These are phyloP conservation scores for Channa argus DNA, from an alignment of 2,113 vertebrate species.

Conservation along the genomic window DNA sequence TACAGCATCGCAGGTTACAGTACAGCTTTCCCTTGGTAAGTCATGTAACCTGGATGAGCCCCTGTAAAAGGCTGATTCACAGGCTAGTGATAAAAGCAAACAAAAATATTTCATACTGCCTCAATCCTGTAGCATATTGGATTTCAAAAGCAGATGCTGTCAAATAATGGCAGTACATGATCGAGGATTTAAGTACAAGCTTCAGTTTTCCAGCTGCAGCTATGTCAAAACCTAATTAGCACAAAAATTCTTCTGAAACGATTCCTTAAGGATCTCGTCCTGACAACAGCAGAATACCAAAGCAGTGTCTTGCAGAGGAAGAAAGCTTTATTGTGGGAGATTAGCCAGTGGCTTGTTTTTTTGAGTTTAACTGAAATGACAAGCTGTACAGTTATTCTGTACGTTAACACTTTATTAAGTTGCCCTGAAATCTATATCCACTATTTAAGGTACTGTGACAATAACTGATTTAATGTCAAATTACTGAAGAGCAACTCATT, in stretches of 20 bases:
- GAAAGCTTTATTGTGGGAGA: constrained; percentile 28
- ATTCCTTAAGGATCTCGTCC: constrained; percentile 26
- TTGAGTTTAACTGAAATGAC: constrained; percentile 13
- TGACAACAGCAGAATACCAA: constrained; percentile 35
- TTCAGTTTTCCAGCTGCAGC: constrained; percentile 45
- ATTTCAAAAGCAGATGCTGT: constrained; percentile 71
- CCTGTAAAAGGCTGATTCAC: constrained; percentile 18
- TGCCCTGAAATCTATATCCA: constrained; percentile 58
- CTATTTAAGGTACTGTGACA: constrained; percentile 37
- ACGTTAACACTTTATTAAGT: constrained; percentile 44
- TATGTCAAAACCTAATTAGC: constrained; percentile 35
- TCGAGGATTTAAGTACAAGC: constrained; percentile 39
- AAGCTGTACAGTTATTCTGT: constrained; percentile 30
- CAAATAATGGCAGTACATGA: constrained; percentile 53
- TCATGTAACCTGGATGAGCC: constrained; percentile 26
- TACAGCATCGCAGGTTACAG: constrained; percentile 46
- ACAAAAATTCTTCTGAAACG: constrained; percentile 34
- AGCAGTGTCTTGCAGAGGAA: constrained; percentile 20
- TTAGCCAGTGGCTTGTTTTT: constrained; percentile 28
- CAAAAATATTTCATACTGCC: constrained; percentile 44
- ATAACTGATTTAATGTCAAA: constrained; percentile 33
- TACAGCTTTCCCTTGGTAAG: constrained; percentile 41
- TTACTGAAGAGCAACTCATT: constrained; percentile 46
- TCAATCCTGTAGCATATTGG: constrained; percentile 60
- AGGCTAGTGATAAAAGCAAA: constrained; percentile 35